Evolutionary conservation across 1,140 invertebrate genomes (phyloP).

Genomic region (Drosophila lacertosa): DNA sequence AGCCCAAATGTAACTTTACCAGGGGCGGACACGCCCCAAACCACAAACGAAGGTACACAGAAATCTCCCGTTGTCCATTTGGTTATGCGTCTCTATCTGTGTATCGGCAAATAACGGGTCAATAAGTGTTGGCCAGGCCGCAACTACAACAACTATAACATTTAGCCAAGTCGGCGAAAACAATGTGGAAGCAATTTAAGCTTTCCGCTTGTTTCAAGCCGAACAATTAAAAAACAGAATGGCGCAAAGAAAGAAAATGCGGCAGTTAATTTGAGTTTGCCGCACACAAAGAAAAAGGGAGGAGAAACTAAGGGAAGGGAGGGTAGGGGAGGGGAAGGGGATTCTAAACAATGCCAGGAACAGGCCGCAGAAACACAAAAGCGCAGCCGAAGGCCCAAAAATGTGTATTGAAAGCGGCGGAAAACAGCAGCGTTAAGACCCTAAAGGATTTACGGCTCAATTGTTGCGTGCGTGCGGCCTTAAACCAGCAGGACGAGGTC

Average conservation of each 20-base stretch:
- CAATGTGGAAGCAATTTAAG: constrained; percentile 75
- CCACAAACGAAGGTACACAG: background rate
- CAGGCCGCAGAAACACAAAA: constrained; percentile 53
- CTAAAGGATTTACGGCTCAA: constrained; percentile 84
- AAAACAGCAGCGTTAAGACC: constrained; percentile 73
- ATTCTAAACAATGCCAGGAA: background rate
- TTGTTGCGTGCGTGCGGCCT: constrained; percentile 68
- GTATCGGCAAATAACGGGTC: constrained; percentile 1
- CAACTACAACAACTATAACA: too few species aligned
- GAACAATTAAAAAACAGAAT: constrained; percentile 65
- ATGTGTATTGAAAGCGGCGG: constrained; percentile 49
- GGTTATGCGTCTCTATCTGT: background rate
- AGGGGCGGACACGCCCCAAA: background rate
- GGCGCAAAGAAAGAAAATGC: constrained; percentile 28
- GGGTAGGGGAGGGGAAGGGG: background rate
- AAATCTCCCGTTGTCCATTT: background rate
- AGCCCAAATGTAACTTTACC: constrained; percentile 37
- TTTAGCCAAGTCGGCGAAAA: constrained; percentile 5
- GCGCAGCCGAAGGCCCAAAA: constrained; percentile 47
- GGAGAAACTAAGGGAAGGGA: background rate
- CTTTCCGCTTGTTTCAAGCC: constrained; percentile 72
- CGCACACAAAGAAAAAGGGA: constrained; percentile 40
- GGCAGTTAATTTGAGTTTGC: constrained; percentile 75
- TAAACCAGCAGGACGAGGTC: constrained; percentile 12
- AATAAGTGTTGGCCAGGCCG: background rate